Conservation (phyloP, 1,140 invertebrate genomes). For the Ylistrum balloti region DNA sequence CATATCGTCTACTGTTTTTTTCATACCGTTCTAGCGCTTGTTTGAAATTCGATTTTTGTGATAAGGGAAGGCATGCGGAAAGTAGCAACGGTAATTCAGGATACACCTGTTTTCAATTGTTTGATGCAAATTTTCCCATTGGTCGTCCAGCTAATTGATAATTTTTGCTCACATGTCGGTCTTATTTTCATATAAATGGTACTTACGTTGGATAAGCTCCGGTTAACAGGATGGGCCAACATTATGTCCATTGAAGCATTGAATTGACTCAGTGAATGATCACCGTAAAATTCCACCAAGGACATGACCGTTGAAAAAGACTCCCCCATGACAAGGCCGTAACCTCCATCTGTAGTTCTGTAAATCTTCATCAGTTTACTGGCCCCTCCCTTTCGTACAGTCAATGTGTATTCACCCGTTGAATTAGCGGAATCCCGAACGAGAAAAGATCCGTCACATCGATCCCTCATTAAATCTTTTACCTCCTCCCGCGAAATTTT, state of each 20-base stretch:
- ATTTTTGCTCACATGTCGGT: too few relatives aligned
- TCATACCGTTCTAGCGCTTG: too few relatives aligned
- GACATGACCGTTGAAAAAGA: constrained; percentile 96
- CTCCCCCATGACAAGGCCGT: constrained; percentile 95
- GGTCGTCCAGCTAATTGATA: too few relatives aligned
- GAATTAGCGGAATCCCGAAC: constrained; percentile 96
- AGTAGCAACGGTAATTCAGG: too few relatives aligned
- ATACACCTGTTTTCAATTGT: too few relatives aligned
- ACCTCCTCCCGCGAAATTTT: constrained; percentile 89
- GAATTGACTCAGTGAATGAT: constrained; percentile 93
- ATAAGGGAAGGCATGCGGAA: too few relatives aligned
- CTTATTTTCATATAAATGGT: too few relatives aligned
- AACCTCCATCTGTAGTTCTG: constrained; percentile 90
- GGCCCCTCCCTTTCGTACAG: constrained; percentile 93
- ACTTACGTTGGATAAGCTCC: constrained; percentile 71
- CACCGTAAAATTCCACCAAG: constrained; percentile 94
- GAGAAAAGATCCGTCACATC: constrained; percentile 97
- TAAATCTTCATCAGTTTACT: constrained; percentile 99
- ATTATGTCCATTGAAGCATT: constrained; percentile 96
- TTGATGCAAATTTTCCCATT: too few relatives aligned
- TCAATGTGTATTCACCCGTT: constrained; percentile 95
- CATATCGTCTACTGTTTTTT: too few relatives aligned
- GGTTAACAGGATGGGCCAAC: constrained; percentile 90
- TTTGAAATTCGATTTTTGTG: too few relatives aligned
- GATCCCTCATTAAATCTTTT: constrained; percentile 94